Percentiles rank a stretch among this genome's conserved stretches.
These are phyloP conservation scores for Drosophila quinaria DNA, from an alignment of 2,888 invertebrate species.

Conservation along the genomic window DNA sequence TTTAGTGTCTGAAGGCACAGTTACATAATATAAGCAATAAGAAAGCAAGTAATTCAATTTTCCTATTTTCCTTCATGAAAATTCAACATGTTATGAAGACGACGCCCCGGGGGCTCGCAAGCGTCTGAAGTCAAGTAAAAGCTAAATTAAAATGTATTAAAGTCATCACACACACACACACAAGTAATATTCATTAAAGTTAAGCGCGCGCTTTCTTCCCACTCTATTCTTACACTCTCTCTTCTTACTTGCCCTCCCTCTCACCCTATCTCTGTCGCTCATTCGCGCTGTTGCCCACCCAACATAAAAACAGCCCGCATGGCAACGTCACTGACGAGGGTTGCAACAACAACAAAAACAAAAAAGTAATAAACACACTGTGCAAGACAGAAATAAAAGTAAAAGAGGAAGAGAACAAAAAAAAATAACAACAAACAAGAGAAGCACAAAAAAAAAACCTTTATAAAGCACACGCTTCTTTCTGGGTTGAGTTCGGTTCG, in stretches of 20 bases:
- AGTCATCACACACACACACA: constrained; percentile 29
- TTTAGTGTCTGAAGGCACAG: neutral
- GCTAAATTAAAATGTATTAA: constrained; percentile 62
- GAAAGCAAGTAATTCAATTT: constrained; percentile 14
- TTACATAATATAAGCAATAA: constrained; percentile 16
- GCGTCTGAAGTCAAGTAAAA: constrained; percentile 39
- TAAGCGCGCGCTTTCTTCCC: constrained; percentile 36
- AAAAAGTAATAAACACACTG: constrained; percentile 66
- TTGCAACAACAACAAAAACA: constrained; percentile 39
- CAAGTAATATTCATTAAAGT: constrained; percentile 61
- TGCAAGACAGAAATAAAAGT: constrained; percentile 42
- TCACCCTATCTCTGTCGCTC: constrained; percentile 4
- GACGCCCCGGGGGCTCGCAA: constrained; percentile 2
- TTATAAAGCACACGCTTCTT: constrained; percentile 24
- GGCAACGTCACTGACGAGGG: constrained; percentile 52
- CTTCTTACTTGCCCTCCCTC: too few species aligned
- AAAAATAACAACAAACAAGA: constrained; percentile 21
- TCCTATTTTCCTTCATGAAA: constrained; percentile 15
- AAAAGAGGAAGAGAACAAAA: constrained; percentile 25
- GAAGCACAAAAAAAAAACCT: constrained; percentile 18
- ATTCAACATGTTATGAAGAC: constrained; percentile 2
- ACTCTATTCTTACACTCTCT: constrained; percentile 5
- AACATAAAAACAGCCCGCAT: constrained; percentile 41
- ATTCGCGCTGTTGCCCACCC: constrained; percentile 21
- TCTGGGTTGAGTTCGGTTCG: constrained; percentile 23